A percentile compares a stretch with the other conserved stretches of the same genome.
These are phyloP conservation scores for Pristionchus pacificus DNA, from an alignment of 1,140 invertebrate species.

Conservation along the genomic window DNA sequence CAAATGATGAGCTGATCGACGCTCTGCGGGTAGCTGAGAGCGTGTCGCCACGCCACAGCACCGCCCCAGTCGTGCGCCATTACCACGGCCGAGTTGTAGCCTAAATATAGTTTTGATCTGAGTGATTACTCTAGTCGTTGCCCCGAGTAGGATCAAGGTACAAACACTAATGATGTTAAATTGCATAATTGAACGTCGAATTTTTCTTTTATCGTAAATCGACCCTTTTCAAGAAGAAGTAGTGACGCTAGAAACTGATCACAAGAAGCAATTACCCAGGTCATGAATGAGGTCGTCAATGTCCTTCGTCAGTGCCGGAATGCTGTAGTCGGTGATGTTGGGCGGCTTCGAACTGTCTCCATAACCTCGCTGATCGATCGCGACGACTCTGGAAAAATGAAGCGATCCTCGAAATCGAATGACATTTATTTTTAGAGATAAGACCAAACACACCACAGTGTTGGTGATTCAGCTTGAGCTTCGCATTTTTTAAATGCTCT, in stretches of 20 bases:
- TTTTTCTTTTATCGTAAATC: background rate
- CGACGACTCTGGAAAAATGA: constrained; percentile 70
- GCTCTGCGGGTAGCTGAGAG: constrained; percentile 67
- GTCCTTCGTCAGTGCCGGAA: constrained; percentile 68
- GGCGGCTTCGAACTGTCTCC: constrained; percentile 76
- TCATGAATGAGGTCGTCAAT: constrained; percentile 68
- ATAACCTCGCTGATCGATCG: constrained; percentile 76
- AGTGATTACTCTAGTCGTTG: too few species aligned
- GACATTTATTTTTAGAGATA: background rate
- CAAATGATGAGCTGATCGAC: constrained; percentile 71
- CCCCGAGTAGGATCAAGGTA: too few species aligned
- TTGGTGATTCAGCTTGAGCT: too few species aligned
- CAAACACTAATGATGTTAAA: too few species aligned
- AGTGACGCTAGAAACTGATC: background rate
- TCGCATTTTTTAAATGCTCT: too few species aligned
- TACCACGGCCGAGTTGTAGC: constrained; percentile 59
- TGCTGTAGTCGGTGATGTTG: constrained; percentile 65
- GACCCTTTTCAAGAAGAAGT: background rate
- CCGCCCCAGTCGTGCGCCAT: constrained; percentile 79
- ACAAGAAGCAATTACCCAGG: constrained; percentile 60
- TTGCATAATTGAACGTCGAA: too few species aligned
- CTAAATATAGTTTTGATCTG: too few species aligned
- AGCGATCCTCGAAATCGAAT: background rate
- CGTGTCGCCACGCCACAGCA: constrained; percentile 68
- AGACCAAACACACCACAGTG: too few species aligned